These are phyloP conservation scores for Drosophila rufa DNA, from an alignment of 1,140 invertebrate genomes.

Conservation along the genomic window DNA sequence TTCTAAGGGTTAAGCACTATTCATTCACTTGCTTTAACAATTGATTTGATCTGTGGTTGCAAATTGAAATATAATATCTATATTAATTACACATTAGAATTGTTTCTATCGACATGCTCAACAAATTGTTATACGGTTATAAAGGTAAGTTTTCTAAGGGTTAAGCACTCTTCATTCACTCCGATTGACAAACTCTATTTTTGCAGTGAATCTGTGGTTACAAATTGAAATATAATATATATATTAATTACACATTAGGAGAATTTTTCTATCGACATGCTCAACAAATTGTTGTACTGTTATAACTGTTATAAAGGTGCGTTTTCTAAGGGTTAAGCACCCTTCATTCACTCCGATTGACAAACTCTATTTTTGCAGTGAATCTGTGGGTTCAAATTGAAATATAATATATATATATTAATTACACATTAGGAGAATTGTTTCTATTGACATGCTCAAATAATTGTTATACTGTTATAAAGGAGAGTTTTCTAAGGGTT, in stretches of 20 bases:
- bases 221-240: constrained; percentile 7
- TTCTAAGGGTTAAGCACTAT: neutral
- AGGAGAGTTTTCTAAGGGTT: too few relatives aligned
- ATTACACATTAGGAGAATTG: neutral
- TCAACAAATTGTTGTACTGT: neutral
- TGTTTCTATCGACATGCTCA: constrained; percentile 1
- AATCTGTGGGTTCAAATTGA: constrained; percentile 10
- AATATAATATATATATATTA: constrained; percentile 13
- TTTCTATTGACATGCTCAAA: constrained; percentile 1
- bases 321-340: neutral
- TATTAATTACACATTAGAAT: constrained; percentile 3
- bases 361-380: too few relatives aligned
- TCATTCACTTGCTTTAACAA: too few relatives aligned
- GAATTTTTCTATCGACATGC: neutral
- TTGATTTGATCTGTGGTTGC: constrained; percentile 4
- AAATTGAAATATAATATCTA: constrained; percentile 7
- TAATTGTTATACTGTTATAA: neutral
- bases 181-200: too few relatives aligned
- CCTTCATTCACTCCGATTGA: too few relatives aligned
- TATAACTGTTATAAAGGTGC: too few relatives aligned
- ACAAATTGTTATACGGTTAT: neutral
- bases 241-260: constrained; percentile 13
- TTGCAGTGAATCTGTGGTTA: constrained; percentile 7
- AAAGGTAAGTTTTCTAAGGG: neutral
- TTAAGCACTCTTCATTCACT: too few relatives aligned